Conservation (phyloP, 1,140 invertebrate genomes). For the Cydia splendana region DNA sequence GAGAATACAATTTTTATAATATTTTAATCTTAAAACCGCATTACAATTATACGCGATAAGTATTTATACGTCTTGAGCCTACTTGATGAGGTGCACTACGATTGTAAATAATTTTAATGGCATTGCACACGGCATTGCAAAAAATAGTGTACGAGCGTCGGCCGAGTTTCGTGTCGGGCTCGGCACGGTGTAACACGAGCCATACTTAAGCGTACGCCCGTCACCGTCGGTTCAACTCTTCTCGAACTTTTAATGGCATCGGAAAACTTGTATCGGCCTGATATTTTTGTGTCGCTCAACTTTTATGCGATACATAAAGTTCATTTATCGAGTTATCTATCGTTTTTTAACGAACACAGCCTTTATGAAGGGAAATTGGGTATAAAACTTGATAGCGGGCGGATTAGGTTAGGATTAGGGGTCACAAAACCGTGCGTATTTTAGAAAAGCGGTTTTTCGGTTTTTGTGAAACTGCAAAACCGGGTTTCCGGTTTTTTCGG, state of each 20-base stretch:
- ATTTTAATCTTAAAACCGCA: too few relatives aligned
- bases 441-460: too few relatives aligned
- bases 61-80: too few relatives aligned
- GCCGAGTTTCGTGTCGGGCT: background rate
- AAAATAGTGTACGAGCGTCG: background rate
- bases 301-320: slow-evolving; percentile 45
- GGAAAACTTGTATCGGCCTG: slow-evolving; percentile 46
- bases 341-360: slow-evolving; percentile 44
- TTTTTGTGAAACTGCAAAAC: too few relatives aligned
- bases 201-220: background rate
- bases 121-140: too few relatives aligned
- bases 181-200: background rate
- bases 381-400: background rate
- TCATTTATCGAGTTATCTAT: slow-evolving; percentile 49
- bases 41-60: too few relatives aligned
- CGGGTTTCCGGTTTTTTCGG: too few relatives aligned
- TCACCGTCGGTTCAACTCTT: slow-evolving; percentile 25
- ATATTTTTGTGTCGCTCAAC: slow-evolving; percentile 41
- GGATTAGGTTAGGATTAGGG: background rate
- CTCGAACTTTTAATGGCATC: slow-evolving; percentile 51
- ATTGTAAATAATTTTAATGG: too few relatives aligned
- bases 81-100: too few relatives aligned
- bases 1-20: too few relatives aligned
- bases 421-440: too few relatives aligned
- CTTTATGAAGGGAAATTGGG: slow-evolving; percentile 18